phyloP scores from a whole-genome alignment of 1,140 invertebrate species.

The Brachionus rotundiformis region DNA sequence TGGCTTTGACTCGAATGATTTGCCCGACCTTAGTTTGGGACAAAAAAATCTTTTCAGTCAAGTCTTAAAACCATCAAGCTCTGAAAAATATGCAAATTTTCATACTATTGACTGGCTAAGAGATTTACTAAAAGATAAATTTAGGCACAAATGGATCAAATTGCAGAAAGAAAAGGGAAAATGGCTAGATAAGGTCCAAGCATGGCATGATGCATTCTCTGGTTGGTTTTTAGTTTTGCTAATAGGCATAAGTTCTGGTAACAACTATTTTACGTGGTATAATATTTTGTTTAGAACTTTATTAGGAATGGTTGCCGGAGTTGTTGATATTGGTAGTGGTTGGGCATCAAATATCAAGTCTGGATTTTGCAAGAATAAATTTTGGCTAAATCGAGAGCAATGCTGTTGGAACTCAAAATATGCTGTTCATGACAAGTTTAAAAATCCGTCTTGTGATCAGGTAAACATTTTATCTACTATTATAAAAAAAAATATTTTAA shows the following conservation, averaged over 20 bases:
- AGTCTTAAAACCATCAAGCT: background rate
- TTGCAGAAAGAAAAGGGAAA: constrained; percentile 61
- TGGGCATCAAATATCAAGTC: constrained; percentile 99
- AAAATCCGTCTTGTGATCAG: constrained; percentile 54
- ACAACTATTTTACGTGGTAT: constrained; percentile 54
- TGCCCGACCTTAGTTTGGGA: constrained; percentile 18
- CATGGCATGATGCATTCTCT: constrained; percentile 83
- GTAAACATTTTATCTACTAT: background rate
- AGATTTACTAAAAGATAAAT: constrained; percentile 93
- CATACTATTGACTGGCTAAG: constrained; percentile 99
- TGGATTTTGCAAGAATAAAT: constrained; percentile 93
- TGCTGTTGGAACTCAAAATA: constrained; percentile 99
- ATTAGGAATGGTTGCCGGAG: constrained; percentile 61
- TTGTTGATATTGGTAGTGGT: constrained; percentile 88
- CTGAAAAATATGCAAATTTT: constrained; percentile 84
- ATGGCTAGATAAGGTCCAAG: constrained; percentile 39
- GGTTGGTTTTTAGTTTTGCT: constrained; percentile 98
- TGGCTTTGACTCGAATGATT: background rate
- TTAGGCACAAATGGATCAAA: constrained; percentile 83
- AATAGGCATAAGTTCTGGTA: constrained; percentile 78
- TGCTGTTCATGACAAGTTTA: constrained; percentile 80
- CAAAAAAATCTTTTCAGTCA: background rate
- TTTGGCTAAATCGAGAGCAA: constrained; percentile 98
- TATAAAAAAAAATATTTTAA: background rate
- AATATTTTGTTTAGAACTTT: background rate